These are phyloP conservation scores for Mercenaria mercenaria DNA, from an alignment of 1,140 invertebrate species.

Conservation along the genomic window DNA sequence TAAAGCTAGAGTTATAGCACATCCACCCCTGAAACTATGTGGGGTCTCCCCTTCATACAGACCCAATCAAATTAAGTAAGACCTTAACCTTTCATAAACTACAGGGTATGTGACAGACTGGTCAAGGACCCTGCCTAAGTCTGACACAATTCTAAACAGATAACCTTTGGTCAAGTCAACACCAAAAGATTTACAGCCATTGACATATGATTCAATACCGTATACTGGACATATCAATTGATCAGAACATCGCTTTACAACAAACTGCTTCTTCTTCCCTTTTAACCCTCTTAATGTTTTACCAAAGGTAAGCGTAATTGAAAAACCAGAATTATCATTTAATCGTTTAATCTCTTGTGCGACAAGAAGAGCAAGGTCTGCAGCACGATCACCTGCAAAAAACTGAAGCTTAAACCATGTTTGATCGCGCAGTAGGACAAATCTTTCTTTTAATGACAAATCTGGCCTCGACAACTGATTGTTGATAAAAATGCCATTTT, in stretches of 20 bases:
- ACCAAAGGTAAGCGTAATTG: slow-evolving; percentile 60
- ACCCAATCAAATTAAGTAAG: slow-evolving; percentile 29
- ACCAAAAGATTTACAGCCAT: neutral
- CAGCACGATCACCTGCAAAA: slow-evolving; percentile 62
- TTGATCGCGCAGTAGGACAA: slow-evolving; percentile 60
- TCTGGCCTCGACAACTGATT: neutral
- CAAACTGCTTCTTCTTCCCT: slow-evolving; percentile 59
- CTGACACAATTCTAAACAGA: slow-evolving; percentile 38
- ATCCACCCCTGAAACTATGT: slow-evolving; percentile 50
- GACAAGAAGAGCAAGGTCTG: slow-evolving; percentile 44
- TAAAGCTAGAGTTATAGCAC: slow-evolving; percentile 39
- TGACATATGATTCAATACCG: no score
- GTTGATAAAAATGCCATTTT: slow-evolving; percentile 21
- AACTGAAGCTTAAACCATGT: slow-evolving; percentile 62
- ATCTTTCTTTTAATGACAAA: slow-evolving; percentile 11
- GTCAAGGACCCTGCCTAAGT: slow-evolving; percentile 42
- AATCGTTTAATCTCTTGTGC: slow-evolving; percentile 56
- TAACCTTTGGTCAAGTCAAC: slow-evolving; percentile 51
- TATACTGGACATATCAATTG: slow-evolving; percentile 48
- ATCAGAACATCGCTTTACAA: slow-evolving; percentile 60
- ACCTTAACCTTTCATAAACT: slow-evolving; percentile 41
- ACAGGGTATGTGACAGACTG: slow-evolving; percentile 31
- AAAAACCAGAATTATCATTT: slow-evolving; percentile 55
- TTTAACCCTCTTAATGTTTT: slow-evolving; percentile 60
- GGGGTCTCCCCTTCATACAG: slow-evolving; percentile 58